phyloP scores from a whole-genome alignment of 2,113 vertebrate species.

The Microcebus jonahi region DNA sequence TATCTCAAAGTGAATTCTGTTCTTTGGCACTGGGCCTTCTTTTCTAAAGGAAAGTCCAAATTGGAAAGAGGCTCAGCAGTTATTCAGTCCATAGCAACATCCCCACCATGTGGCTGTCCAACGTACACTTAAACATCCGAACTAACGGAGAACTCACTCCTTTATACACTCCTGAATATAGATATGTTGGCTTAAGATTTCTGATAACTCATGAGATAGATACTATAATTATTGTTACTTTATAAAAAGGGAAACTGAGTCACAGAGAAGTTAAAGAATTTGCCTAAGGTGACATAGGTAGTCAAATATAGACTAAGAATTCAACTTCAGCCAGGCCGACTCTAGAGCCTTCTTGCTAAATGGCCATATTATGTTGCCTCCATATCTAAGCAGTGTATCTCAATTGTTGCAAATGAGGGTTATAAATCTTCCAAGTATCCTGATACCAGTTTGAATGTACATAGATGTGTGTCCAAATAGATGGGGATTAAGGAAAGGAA shows the following conservation, averaged over 20 bases:
- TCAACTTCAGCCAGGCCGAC: rapidly evolving
- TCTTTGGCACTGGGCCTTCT: constrained; percentile 41
- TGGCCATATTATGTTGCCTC: rapidly evolving
- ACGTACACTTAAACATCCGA: neutral
- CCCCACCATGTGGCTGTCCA: constrained; percentile 55
- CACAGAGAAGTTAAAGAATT: neutral
- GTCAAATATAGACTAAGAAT: neutral
- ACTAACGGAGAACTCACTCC: neutral
- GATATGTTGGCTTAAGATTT: neutral
- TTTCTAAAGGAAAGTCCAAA: neutral
- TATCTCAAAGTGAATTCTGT: constrained; percentile 46
- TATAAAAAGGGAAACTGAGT: neutral
- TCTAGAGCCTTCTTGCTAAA: neutral
- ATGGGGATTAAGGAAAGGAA: neutral
- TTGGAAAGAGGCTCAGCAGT: neutral
- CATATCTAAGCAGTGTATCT: too few relatives aligned
- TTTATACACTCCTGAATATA: rapidly evolving
- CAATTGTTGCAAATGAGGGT: neutral
- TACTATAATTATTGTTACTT: neutral
- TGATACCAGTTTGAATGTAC: neutral
- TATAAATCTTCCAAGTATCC: neutral
- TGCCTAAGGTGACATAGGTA: neutral
- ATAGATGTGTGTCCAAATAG: neutral
- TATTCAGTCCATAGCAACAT: constrained; percentile 12
- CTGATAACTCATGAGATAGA: neutral